Evolutionary conservation across 1,140 invertebrate genomes (phyloP).

Genomic region (Drosophila micromelanica): DNA sequence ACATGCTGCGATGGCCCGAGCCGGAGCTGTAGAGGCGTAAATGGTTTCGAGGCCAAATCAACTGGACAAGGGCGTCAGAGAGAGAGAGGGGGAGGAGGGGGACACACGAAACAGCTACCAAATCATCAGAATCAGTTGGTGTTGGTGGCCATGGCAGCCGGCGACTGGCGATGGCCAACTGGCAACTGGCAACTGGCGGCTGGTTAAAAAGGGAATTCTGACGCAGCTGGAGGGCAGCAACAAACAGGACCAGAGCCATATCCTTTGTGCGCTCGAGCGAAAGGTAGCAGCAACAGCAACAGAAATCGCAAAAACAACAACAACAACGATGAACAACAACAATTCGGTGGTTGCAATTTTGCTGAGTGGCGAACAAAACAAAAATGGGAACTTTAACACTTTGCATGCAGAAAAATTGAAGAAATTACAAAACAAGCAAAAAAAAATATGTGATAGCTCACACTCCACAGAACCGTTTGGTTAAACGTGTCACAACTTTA

Average conservation of each 20-base stretch:
- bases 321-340: conserved; percentile 29
- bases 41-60: conserved; percentile 70
- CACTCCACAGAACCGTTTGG: conserved; percentile 42
- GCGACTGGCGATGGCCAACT: conserved; percentile 30
- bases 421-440: conserved; percentile 19
- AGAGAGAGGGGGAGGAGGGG: neutral
- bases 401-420: conserved; percentile 62
- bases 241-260: conserved; percentile 55
- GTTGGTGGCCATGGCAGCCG: conserved; percentile 23
- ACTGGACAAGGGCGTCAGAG: conserved; percentile 51
- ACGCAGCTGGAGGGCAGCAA: conserved; percentile 76
- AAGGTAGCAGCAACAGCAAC: conserved; percentile 58
- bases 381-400: conserved; percentile 48
- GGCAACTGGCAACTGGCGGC: conserved; percentile 44
- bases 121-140: conserved; percentile 37
- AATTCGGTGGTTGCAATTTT: conserved; percentile 71
- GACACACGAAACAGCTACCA: conserved; percentile 16
- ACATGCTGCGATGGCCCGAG: conserved; percentile 59
- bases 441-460: conserved; percentile 40
- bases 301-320: conserved; percentile 12
- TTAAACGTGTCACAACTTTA: conserved; percentile 82
- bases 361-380: conserved; percentile 60
- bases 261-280: conserved; percentile 71
- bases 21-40: conserved; percentile 62
- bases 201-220: conserved; percentile 61